Base-by-base conservation (phyloP, 2,888 invertebrate species). In the Parnassius glacialis region DNA sequence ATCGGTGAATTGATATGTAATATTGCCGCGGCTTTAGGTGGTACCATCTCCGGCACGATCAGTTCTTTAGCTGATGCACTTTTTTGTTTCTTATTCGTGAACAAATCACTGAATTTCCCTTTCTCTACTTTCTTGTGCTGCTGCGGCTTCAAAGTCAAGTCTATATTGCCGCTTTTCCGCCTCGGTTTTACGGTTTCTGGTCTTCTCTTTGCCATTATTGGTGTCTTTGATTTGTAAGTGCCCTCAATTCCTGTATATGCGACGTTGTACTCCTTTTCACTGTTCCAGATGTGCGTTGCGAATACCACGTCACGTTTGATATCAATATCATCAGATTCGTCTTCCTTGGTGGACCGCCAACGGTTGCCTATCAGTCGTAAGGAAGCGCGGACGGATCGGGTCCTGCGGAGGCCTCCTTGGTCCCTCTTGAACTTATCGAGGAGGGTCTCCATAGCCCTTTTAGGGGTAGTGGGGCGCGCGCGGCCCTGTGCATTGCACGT, bases 331-430 rank as follows among this genome's bases (percentile, higher is more conserved):
- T 84, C 85, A 44, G 79, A 66, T 11, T 84, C 85, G 56, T 88
- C 90, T 70, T 89, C 90, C 66, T 88, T 90, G 60, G 76, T 79
- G 54, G 88, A 83, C 71, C 93, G 92, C 87, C 94, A 93, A 79
- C 94, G 93, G 73, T 92, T 92, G 65, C 94, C 93, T 64, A 95
- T 93, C 79, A 94, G 83, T 69, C 95, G 93, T 70, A 95, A 85
- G 70, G 95, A 95, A 70, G 94, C 94, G 73, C 95, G 92, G 78
- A 95, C 94, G 68, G 95, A 95, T 81, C 94, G 92, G 69, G 94
- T 93, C 70, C 95, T 93, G 69, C 94, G 93, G 72, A 90, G 75
- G 65, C 86, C 90, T 76, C 87, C 87, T 78, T 88, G 88, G 81
- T 90, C 90, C 79, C 84, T 84, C 82, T 87, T 87, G 83, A 92